These are phyloP conservation scores for Eulimnadia texana DNA, from an alignment of 1,140 invertebrate species.

Conservation along the genomic window DNA sequence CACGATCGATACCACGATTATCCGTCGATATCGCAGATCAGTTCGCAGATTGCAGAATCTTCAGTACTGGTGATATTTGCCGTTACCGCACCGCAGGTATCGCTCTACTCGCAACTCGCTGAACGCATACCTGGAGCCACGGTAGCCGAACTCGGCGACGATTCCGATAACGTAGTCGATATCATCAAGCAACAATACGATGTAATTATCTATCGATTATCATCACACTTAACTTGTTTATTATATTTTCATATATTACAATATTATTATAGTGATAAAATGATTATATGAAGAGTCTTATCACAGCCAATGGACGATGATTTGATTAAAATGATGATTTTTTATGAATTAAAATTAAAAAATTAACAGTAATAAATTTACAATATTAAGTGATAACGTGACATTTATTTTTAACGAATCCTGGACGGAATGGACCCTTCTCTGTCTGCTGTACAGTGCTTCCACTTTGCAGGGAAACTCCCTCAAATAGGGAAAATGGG, in stretches of 20 bases:
- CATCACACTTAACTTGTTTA: background rate
- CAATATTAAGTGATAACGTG: too few relatives aligned
- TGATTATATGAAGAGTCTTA: too few relatives aligned
- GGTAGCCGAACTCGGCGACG: conserved; percentile 39
- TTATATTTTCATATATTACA: background rate
- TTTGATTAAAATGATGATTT: too few relatives aligned
- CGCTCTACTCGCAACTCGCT: conserved; percentile 37
- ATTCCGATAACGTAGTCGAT: conserved; percentile 45
- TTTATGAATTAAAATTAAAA: too few relatives aligned
- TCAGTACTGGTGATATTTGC: conserved; percentile 50
- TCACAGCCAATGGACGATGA: too few relatives aligned
- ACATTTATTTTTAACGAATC: too few relatives aligned
- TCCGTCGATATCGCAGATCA: conserved; percentile 24
- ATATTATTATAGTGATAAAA: background rate
- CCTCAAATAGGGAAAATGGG: too few relatives aligned
- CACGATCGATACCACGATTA: conserved; percentile 21
- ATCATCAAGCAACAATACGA: conserved; percentile 39
- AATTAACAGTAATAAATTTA: too few relatives aligned
- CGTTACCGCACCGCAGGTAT: conserved; percentile 39
- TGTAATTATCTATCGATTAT: too few relatives aligned
- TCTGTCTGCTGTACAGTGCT: too few relatives aligned
- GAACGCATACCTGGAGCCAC: conserved; percentile 31
- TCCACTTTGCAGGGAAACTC: too few relatives aligned
- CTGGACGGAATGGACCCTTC: too few relatives aligned
- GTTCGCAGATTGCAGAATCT: conserved; percentile 30